Conservation (phyloP, 2,888 invertebrate species). For the Gari tellinella region DNA sequence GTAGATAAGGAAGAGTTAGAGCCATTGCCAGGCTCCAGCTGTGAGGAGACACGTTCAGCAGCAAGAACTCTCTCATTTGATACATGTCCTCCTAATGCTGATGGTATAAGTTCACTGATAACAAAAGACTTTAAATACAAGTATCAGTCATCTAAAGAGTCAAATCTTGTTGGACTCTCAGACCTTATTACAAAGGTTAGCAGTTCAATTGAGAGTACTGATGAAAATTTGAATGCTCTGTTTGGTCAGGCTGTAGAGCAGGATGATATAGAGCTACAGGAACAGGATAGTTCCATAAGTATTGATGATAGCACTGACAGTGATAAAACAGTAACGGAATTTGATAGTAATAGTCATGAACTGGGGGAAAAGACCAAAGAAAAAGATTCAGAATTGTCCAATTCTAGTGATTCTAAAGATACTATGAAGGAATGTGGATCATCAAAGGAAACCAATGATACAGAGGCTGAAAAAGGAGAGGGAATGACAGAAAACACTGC, state of each 20-base stretch:
- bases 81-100: conserved; percentile 15
- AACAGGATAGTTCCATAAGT: conserved; percentile 13
- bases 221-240: conserved; percentile 35
- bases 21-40: no score
- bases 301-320: conserved; percentile 38
- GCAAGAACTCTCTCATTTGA: conserved; percentile 29
- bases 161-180: conserved; percentile 11
- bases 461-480: background rate
- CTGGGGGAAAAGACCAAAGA: no score
- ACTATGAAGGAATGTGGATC: conserved; percentile 1
- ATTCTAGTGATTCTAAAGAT: background rate
- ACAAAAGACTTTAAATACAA: conserved; percentile 43
- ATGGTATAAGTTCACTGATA: conserved; percentile 19
- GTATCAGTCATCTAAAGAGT: conserved; percentile 8
- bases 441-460: background rate
- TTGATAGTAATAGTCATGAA: conserved; percentile 3
- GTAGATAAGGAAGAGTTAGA: no score
- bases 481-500: no score
- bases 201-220: conserved; percentile 31
- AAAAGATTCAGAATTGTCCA: no score
- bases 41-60: no score
- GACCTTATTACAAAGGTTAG: conserved; percentile 53
- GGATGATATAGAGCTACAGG: conserved; percentile 23
- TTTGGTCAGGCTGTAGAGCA: conserved; percentile 41
- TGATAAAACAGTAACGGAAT: conserved; percentile 51